Evolutionary conservation across 2,113 vertebrate genomes (phyloP).

Genomic region (Heloderma charlesbogerti): DNA sequence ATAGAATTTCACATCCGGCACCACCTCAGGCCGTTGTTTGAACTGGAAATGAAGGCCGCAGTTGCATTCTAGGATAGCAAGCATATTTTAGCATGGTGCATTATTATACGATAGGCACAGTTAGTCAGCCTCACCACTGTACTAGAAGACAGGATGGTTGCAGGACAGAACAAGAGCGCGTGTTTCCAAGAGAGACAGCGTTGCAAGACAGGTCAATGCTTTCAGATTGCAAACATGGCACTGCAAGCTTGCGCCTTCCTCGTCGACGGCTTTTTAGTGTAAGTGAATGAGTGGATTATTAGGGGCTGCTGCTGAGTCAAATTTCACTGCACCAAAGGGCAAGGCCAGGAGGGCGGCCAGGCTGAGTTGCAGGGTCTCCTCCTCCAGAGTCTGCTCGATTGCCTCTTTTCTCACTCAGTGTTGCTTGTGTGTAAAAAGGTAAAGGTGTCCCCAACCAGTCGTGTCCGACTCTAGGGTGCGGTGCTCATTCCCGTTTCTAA

Average conservation of each 20-base stretch:
- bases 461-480: no score
- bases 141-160: rapidly evolving
- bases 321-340: neutral
- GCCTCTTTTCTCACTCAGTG: neutral
- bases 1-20: slow-evolving; percentile 57
- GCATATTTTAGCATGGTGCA: slow-evolving; percentile 10
- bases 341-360: no score
- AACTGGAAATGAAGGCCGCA: slow-evolving; percentile 42
- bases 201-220: neutral
- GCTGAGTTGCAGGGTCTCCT: neutral
- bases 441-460: no score
- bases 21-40: slow-evolving; percentile 61
- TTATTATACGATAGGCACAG: neutral
- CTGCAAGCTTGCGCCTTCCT: neutral
- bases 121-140: neutral
- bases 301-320: slow-evolving; percentile 1
- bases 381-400: neutral
- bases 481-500: no score
- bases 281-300: neutral
- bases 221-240: neutral
- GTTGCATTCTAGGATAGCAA: slow-evolving; percentile 28
- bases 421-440: no score
- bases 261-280: neutral
- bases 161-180: neutral
- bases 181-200: slow-evolving; percentile 13